phyloP scores from a whole-genome alignment of 2,888 invertebrate genomes.

The Heterodera filipjevi region DNA sequence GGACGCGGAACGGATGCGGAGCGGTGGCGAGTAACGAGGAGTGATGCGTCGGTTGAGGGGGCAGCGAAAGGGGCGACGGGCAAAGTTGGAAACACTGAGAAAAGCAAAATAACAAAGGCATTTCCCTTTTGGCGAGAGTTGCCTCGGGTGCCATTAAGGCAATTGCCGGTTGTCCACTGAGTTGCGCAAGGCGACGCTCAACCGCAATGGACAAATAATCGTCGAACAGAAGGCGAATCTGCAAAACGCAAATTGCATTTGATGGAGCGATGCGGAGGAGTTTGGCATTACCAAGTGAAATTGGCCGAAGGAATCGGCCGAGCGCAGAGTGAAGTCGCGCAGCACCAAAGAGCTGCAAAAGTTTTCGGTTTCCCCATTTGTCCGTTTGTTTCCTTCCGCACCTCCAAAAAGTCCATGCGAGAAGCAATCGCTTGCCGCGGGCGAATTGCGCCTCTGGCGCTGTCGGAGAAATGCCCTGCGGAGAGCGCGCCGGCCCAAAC shows the following conservation, averaged over 20 bases:
- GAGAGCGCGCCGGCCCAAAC: neutral
- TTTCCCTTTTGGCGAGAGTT: neutral
- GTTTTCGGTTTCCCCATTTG: neutral
- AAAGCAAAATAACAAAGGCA: neutral
- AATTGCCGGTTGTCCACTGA: conserved; percentile 86
- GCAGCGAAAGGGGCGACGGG: neutral
- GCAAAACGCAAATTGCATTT: neutral
- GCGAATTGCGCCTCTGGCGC: conserved; percentile 75
- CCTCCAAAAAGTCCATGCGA: conserved; percentile 98
- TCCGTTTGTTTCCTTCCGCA: conserved; percentile 58
- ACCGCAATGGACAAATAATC: conserved; percentile 99
- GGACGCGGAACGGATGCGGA: neutral
- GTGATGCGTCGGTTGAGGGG: neutral
- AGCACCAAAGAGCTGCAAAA: conserved; percentile 98
- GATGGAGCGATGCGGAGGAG: no score
- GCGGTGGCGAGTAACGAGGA: neutral
- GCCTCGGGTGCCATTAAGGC: conserved; percentile 31
- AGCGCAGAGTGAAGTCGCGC: conserved; percentile 89
- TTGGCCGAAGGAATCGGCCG: conserved; percentile 96
- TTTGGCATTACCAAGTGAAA: conserved; percentile 97
- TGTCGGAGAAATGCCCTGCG: neutral
- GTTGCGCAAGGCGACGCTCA: conserved; percentile 91
- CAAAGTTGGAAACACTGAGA: conserved; percentile 31
- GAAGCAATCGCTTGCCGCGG: conserved; percentile 86
- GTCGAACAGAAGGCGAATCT: conserved; percentile 84